Evolutionary conservation across 2,797 vertebrate species (phyloP), one percentile per base, ranked within the genome.

Genomic region (Siniperca obscura): DNA sequence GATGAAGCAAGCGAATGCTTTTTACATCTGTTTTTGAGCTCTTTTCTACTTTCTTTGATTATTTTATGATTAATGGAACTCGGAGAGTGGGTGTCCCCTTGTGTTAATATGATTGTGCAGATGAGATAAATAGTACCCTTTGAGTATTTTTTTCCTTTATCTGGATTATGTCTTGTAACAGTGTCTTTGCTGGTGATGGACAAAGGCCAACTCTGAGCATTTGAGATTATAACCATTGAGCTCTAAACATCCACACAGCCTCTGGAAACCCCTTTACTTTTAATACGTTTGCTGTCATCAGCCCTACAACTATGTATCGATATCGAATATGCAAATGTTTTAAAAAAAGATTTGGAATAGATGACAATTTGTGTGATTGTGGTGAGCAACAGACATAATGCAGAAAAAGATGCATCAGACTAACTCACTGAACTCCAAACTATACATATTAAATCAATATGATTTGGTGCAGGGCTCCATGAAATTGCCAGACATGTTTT

Each of bases 91-190:
- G 22, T 65, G 53, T 77, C 62, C 22, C 22, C 36, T 70, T 55
- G 55, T 72, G 69, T 80, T 68, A 65, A 62, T 52, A 40, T 81
- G 34, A 81, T 42, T 19, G 40, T 36, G 46, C 59, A 40, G 69
- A 78, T 79, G 71, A 84, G 34, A 75, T 46, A 52, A 86, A 70
- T 66, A 25, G 13, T 75, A 8, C 19, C 50, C 6, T 27, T 16
- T 21, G 21, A 69, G 42, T 34, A 50, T 60, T 62, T 70, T 76
- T 68, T 52, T 17, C 38, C 44, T 72, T 59, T 66, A 64, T 82
- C 86, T 90, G 85, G 81, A 79, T 76, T 78, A 61, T 78, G 10
- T 90, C 70, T 83, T 44, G 34, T n/a, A 74, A 83, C n/a, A 1
- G 38, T 6, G 6, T 38, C 55, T 69, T 73, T 34, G 34, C 81